Evolutionary conservation across 2,888 invertebrate species (phyloP).

Genomic region (Mythimna vitellina): DNA sequence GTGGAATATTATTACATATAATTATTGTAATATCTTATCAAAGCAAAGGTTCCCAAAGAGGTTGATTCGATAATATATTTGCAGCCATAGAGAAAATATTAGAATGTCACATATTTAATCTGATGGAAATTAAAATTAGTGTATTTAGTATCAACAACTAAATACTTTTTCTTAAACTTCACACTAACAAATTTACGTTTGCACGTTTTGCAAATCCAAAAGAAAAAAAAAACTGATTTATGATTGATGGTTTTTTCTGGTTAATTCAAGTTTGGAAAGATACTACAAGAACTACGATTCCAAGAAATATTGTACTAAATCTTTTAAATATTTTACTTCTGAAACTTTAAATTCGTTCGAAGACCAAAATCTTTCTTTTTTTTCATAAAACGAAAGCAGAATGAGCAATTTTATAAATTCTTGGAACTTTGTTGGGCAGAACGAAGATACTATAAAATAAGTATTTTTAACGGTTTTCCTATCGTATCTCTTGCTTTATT

Average conservation of each 20-base stretch:
- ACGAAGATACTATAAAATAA: not conserved
- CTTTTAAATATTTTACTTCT: not conserved
- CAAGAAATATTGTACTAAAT: not conserved
- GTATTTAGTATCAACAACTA: too few relatives aligned
- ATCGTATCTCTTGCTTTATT: slow-evolving; percentile 12
- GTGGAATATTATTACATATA: too few relatives aligned
- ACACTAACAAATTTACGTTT: too few relatives aligned
- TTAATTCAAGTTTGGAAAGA: not conserved
- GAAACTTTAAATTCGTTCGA: not conserved
- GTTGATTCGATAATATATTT: too few relatives aligned
- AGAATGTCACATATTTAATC: too few relatives aligned
- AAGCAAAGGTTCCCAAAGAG: too few relatives aligned
- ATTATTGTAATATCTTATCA: too few relatives aligned
- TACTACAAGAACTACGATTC: not conserved
- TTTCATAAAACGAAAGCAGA: not conserved
- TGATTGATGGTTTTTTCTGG: not conserved
- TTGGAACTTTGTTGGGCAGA: not conserved
- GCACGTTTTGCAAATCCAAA: too few relatives aligned
- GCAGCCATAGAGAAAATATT: too few relatives aligned
- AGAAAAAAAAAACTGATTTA: too few relatives aligned
- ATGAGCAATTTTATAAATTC: not conserved
- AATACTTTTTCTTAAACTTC: too few relatives aligned
- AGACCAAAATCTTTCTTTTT: not conserved
- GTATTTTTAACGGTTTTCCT: slow-evolving; percentile 26
- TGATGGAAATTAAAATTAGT: too few relatives aligned